These are phyloP conservation scores for Leptinotarsa juncta DNA, from an alignment of 2,888 invertebrate genomes.

Conservation along the genomic window DNA sequence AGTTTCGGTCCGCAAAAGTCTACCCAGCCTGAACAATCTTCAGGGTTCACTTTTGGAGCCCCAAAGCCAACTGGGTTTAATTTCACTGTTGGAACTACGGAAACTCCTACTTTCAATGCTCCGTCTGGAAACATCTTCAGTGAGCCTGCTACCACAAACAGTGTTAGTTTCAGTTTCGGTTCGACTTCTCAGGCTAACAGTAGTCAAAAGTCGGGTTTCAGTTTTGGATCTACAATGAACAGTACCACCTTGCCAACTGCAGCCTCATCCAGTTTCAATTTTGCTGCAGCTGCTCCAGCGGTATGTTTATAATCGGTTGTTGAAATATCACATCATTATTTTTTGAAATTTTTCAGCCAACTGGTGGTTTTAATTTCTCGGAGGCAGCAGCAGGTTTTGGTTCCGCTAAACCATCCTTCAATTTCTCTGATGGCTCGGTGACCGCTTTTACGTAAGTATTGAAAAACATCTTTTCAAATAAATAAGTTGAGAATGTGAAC, in stretches of 20 bases:
- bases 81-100: constrained; percentile 31
- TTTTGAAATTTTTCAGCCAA: constrained; percentile 36
- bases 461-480: too few relatives aligned
- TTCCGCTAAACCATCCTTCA: constrained; percentile 66
- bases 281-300: constrained; percentile 53
- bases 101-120: constrained; percentile 22
- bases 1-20: constrained; percentile 54
- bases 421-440: constrained; percentile 67
- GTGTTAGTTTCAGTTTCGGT: constrained; percentile 59
- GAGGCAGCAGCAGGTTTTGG: constrained; percentile 61
- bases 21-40: constrained; percentile 35
- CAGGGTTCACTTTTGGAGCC: constrained; percentile 60
- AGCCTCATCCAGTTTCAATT: constrained; percentile 56
- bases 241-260: constrained; percentile 15
- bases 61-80: constrained; percentile 35
- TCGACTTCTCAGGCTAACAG: constrained; percentile 44
- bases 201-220: constrained; percentile 56
- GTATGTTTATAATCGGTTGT: constrained; percentile 45
- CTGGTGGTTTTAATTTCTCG: constrained; percentile 61
- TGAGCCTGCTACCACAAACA: constrained; percentile 41
- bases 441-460: constrained; percentile 66
- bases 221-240: constrained; percentile 52
- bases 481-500: too few relatives aligned
- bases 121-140: constrained; percentile 34
- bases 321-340: constrained; percentile 14